Evolutionary conservation across 2,888 invertebrate species (phyloP).

Genomic region (Mellilla xanthometata): DNA sequence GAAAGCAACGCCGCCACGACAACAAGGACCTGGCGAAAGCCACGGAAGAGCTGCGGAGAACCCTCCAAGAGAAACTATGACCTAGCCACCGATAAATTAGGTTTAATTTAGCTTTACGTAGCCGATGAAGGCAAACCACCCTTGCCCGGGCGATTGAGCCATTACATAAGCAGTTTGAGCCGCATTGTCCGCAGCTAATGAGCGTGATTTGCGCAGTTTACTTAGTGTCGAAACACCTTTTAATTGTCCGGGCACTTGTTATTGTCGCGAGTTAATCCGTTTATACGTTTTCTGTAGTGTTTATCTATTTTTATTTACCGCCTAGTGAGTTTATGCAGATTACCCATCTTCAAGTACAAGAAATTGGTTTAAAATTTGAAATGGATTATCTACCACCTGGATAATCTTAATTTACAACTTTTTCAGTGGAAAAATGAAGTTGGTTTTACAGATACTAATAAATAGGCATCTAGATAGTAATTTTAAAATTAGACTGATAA

Average conservation of each 20-base stretch:
- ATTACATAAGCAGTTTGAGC: conserved; percentile 42
- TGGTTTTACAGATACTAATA: too few relatives aligned
- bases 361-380: too few relatives aligned
- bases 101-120: conserved; percentile 44
- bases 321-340: too few relatives aligned
- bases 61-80: conserved; percentile 90
- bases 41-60: conserved; percentile 89
- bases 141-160: conserved; percentile 36
- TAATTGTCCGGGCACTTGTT: conserved; percentile 33
- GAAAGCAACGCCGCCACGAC: conserved; percentile 73
- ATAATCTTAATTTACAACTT: too few relatives aligned
- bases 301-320: conserved; percentile 7
- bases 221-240: conserved; percentile 30
- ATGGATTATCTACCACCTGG: too few relatives aligned
- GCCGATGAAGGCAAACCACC: conserved; percentile 27
- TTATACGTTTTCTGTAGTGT: conserved; percentile 20
- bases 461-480: too few relatives aligned
- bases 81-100: conserved; percentile 38
- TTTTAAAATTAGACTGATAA: conserved; percentile 50
- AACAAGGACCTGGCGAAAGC: conserved; percentile 85
- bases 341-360: too few relatives aligned
- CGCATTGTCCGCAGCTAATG: conserved; percentile 42
- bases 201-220: conserved; percentile 43
- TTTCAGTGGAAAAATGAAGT: too few relatives aligned
- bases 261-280: conserved; percentile 26